phyloP scores from a whole-genome alignment of 2,888 invertebrate genomes.

The Bursaphelenchus okinawaensis region DNA sequence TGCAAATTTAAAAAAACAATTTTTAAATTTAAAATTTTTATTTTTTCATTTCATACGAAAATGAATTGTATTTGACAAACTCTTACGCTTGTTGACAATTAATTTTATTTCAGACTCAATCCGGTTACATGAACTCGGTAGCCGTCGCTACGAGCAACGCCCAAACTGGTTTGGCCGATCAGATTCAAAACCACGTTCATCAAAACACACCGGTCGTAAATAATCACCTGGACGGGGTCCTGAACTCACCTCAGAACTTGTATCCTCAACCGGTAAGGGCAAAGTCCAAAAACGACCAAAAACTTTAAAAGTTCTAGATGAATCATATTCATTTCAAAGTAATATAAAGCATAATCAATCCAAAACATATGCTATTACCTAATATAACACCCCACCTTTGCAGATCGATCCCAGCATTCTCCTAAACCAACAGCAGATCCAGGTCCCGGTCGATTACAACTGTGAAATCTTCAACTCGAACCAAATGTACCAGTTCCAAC shows the following conservation, averaged over 20 bases:
- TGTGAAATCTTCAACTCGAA: constrained; percentile 1
- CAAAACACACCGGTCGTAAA: not conserved
- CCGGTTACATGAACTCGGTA: not conserved
- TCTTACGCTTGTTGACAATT: too few relatives aligned
- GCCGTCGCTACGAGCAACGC: not conserved
- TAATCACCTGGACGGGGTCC: not conserved
- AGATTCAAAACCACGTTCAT: not conserved
- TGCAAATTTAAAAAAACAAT: not conserved
- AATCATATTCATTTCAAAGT: too few relatives aligned
- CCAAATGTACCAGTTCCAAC: not conserved
- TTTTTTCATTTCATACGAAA: too few relatives aligned
- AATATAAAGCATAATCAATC: too few relatives aligned
- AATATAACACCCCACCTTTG: not conserved
- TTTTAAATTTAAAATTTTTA: too few relatives aligned
- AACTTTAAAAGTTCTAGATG: too few relatives aligned
- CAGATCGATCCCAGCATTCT: constrained; percentile 8
- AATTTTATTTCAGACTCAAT: not conserved
- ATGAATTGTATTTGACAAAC: too few relatives aligned
- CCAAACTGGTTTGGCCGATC: not conserved
- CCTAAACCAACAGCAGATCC: constrained; percentile 4
- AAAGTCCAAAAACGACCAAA: too few relatives aligned
- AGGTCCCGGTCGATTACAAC: constrained; percentile 2
- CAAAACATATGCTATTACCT: not conserved
- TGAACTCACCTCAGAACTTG: constrained; percentile 2
- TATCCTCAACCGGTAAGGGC: constrained; percentile 3